Base-by-base conservation (phyloP, 2,113 vertebrate species). In the Steatornis caripensis region DNA sequence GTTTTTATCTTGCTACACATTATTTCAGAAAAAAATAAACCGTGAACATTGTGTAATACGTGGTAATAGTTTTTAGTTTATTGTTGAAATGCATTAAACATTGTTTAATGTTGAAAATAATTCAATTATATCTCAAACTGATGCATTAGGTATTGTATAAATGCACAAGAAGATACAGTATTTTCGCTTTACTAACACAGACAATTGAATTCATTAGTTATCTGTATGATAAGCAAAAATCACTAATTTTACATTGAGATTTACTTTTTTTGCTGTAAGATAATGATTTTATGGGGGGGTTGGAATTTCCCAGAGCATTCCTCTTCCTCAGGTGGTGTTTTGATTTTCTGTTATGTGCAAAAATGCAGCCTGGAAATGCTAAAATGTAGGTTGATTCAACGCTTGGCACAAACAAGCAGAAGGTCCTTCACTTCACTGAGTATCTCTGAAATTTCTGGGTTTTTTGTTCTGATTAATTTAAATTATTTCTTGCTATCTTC, bases 401-500 rank as follows among this genome's bases (percentile, higher is more conserved):
- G 8, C 16, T 24, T 37, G 36, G 54, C n/a, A 43, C 6, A 58
- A 87, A 27, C 60, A 93, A 76, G 37, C 30, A 51, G 23, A 36
- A 84, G 27, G 49, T 75, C 24, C 53, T 92, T 81, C 53, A 53
- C 55, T 74, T 90, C 55, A 46, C 53, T 21, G 11, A 8, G 5
- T 60, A 46, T 78, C 60, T 91, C 43, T 57, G 48, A 90, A 85
- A 77, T 70, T 86, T 61, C 81, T 69, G 29, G 23, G 90, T 89
- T 85, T 53, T 69, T 84, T 85, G 9, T 72, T 89, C 58, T 84
- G 64, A 84, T 83, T 90, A 93, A 66, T 91, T 82, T 76, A 68
- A 92, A 91, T 92, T 90, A 71, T 94, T 94, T 90, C 66, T 53
- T 88, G 30, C 80, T 78, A 60, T 79, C 49, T 90, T 85, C 61